phyloP scores from a whole-genome alignment of 2,888 invertebrate genomes.

The Rapana venosa region DNA sequence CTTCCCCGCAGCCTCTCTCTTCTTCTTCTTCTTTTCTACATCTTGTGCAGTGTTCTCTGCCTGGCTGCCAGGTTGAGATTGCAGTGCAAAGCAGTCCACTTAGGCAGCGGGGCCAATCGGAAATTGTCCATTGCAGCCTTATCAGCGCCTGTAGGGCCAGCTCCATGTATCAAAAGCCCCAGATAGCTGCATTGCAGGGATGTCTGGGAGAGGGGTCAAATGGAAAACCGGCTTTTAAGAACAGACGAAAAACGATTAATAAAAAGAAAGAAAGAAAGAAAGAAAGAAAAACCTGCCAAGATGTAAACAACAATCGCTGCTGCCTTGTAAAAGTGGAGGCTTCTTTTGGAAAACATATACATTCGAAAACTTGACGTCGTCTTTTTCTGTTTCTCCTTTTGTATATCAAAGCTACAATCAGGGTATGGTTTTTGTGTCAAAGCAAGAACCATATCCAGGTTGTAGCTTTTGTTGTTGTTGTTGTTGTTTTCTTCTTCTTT shows the following conservation, averaged over 20 bases:
- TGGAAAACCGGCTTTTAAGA: not conserved
- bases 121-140: slow-evolving; percentile 15
- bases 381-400: too few relatives aligned
- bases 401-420: too few relatives aligned
- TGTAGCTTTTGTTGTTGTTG: too few relatives aligned
- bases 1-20: not conserved
- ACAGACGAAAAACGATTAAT: not conserved
- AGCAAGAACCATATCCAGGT: too few relatives aligned
- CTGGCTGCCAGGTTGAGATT: not conserved
- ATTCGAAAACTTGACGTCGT: too few relatives aligned
- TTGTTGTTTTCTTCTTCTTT: too few relatives aligned
- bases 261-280: not conserved
- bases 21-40: not conserved
- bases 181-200: not conserved
- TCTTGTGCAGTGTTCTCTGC: not conserved
- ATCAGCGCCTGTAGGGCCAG: not conserved
- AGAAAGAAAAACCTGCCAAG: not conserved
- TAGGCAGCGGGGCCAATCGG: not conserved
- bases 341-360: too few relatives aligned
- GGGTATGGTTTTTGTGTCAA: too few relatives aligned
- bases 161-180: not conserved
- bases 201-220: not conserved
- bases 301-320: too few relatives aligned
- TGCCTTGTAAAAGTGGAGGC: too few relatives aligned
- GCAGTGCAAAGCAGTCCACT: slow-evolving; percentile 3